Evolutionary conservation across 2,888 invertebrate species (phyloP).

Genomic region (Entomobrya multifasciata): DNA sequence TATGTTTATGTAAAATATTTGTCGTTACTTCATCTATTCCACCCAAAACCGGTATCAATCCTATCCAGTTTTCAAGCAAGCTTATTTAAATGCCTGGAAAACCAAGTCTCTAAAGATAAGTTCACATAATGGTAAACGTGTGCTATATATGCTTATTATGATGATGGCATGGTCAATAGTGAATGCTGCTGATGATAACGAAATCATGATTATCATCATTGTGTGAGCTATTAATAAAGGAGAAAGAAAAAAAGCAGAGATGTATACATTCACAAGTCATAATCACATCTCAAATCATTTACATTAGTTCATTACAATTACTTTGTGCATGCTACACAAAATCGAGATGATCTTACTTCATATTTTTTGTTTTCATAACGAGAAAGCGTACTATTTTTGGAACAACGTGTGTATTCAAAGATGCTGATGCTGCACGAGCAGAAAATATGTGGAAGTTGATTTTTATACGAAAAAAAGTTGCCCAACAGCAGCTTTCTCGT

Average conservation of each 20-base stretch:
- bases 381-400: no score
- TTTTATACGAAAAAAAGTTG: conserved; percentile 39
- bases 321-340: neutral
- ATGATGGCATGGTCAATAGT: no score
- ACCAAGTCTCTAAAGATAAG: conserved; percentile 26
- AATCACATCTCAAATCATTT: no score
- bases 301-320: no score
- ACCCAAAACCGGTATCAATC: neutral
- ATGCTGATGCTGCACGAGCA: conserved; percentile 1
- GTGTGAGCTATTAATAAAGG: conserved; percentile 60
- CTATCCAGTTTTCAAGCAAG: neutral
- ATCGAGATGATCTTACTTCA: conserved; percentile 45
- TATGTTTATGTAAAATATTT: conserved; percentile 68
- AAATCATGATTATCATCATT: conserved; percentile 46
- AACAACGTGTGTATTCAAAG: neutral
- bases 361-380: conserved; percentile 29
- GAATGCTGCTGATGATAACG: conserved; percentile 22
- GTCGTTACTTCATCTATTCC: conserved; percentile 57
- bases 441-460: conserved; percentile 48
- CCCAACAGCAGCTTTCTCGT: conserved; percentile 59
- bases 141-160: conserved; percentile 55
- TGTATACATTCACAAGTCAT: neutral
- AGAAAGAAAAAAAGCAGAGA: conserved; percentile 5
- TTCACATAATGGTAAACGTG: neutral
- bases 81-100: neutral